A percentile compares a stretch with the other conserved stretches of the same genome.
Conservation (phyloP, 1,140 invertebrate species). For the Meloidogyne exigua region DNA sequence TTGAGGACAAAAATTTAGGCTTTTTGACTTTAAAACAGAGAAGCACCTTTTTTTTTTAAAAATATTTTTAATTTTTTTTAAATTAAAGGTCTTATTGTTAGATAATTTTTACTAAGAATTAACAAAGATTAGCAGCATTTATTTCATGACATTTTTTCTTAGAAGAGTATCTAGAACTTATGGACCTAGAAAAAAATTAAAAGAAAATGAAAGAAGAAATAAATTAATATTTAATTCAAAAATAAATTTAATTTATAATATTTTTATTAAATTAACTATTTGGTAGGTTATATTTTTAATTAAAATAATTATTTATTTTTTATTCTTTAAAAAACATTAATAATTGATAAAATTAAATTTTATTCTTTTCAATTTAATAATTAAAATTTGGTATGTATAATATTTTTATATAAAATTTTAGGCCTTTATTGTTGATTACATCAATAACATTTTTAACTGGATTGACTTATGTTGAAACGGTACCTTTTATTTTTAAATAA, state of each 20-base stretch:
- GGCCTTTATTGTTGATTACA: neutral
- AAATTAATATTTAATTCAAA: neutral
- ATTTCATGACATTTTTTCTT: neutral
- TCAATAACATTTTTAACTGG: slow-evolving; percentile 21
- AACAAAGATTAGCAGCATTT: neutral
- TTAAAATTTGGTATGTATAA: neutral
- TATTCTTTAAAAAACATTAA: too few relatives aligned
- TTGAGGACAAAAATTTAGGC: too few relatives aligned
- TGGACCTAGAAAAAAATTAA: neutral
- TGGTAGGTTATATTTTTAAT: neutral
- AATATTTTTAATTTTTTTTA: too few relatives aligned
- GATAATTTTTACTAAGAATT: neutral
- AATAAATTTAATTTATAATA: neutral
- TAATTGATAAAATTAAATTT: neutral
- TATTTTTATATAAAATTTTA: neutral
- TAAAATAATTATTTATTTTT: neutral
- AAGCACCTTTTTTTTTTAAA: too few relatives aligned
- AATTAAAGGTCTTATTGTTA: too few relatives aligned
- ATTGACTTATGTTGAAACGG: slow-evolving; percentile 20
- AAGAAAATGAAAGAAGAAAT: neutral
- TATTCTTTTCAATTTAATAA: neutral
- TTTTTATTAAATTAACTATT: slow-evolving; percentile 3
- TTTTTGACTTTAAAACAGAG: too few relatives aligned
- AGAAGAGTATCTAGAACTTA: neutral
- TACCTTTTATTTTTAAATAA: neutral